A percentile compares a stretch with the other conserved stretches of the same genome.
These are phyloP conservation scores for Eupithecia subfuscata DNA, from an alignment of 2,888 invertebrate genomes.

Conservation along the genomic window DNA sequence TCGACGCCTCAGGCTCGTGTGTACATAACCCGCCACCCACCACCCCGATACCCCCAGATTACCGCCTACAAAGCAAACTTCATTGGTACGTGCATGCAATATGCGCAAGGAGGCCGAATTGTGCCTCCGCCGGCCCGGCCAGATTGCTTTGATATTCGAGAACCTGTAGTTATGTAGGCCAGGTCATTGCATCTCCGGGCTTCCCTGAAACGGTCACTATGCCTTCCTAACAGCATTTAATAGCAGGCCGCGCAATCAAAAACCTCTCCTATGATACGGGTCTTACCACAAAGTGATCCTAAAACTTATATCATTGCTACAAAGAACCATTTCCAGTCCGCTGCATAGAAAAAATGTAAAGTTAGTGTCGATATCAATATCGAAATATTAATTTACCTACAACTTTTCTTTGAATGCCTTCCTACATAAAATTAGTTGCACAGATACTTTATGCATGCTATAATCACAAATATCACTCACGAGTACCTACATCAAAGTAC, in stretches of 20 bases:
- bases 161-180: slow-evolving; percentile 58
- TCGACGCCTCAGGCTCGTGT: slow-evolving; percentile 83
- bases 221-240: neutral
- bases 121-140: slow-evolving; percentile 67
- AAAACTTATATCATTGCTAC: neutral
- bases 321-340: neutral
- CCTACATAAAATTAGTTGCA: neutral
- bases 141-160: slow-evolving; percentile 80
- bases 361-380: neutral
- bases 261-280: neutral
- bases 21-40: slow-evolving; percentile 81
- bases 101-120: slow-evolving; percentile 83
- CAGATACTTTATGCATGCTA: neutral
- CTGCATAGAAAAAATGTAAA: neutral
- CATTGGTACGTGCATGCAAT: slow-evolving; percentile 84
- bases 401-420: neutral
- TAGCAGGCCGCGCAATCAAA: neutral
- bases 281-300: neutral
- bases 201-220: slow-evolving; percentile 47
- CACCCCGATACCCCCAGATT: slow-evolving; percentile 82
- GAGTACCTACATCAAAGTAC: slow-evolving; percentile 46
- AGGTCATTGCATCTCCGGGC: slow-evolving; percentile 69
- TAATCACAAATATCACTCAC: slow-evolving; percentile 32
- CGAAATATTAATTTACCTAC: neutral
- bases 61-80: slow-evolving; percentile 84